Base-by-base conservation (phyloP, 2,797 vertebrate genomes). In the Gymnothorax javanicus region DNA sequence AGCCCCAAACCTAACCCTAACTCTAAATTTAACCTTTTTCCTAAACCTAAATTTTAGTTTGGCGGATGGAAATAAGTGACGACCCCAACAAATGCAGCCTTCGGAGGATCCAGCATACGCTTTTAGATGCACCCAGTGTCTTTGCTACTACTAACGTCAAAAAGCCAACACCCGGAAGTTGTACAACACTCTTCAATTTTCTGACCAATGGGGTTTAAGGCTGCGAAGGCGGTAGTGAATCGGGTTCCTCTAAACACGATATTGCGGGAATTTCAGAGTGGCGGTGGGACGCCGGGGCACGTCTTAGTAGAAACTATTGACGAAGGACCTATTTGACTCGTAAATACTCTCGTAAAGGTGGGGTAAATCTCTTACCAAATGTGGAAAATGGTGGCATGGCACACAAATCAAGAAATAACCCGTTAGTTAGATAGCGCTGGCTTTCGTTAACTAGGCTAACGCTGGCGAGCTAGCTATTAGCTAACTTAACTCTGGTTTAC, bases 201-300 rank as follows among this genome's bases (percentile, higher is more conserved):
- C 59, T 85, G 71, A 77, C 91, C 89, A 91, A 91, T 91, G 73
- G 77, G 87, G 25, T 84, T 8, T 71, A 2, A 13, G 52, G 33
- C 4, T 64, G 56, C 52, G 11, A 50, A 79, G 86, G 27, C 75
- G 86, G 87, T 92, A 92, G 91, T 90, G 87, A 87, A 57, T 25
- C 15, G 60, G 82, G 50, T 85, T 86, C 88, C 15, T 85, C 56
- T 75, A 82, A 13, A 62, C 60, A 85, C 71, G 64, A 91, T 90
- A 95, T 93, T 96, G 96, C 94, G 95, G 94, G 94, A 95, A 95
- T 89, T 95, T 95, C 91, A 87, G 81, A 86, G 89, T 52, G 67
- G 60, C 13, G 50, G 23, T 56, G 23, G 6, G 27, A n/a, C 33
- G 2, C 33, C 33, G 33, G 33, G 33, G 33, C 33, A 1, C 33